Evolutionary conservation across 2,888 invertebrate genomes (phyloP).

Genomic region (Sepioteuthis lessoniana): DNA sequence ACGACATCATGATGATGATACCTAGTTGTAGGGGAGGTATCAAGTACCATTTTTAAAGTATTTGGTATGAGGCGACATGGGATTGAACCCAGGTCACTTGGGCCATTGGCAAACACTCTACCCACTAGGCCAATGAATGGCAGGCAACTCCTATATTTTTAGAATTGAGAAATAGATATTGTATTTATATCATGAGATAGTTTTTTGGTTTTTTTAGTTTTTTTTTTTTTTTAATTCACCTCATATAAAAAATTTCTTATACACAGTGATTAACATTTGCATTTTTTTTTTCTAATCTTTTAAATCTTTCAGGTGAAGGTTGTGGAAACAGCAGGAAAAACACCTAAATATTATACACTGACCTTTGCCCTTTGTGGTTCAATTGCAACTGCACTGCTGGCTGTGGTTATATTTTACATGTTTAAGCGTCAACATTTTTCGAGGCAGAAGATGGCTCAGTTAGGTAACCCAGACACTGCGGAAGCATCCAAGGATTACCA

Average conservation of each 20-base stretch:
- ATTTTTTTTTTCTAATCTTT: neutral
- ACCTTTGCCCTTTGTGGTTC: conserved; percentile 81
- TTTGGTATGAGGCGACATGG: too few relatives aligned
- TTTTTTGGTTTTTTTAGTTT: too few relatives aligned
- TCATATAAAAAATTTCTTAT: neutral
- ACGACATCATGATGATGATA: too few relatives aligned
- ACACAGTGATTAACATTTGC: neutral
- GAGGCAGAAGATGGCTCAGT: conserved; percentile 87
- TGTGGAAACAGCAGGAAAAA: conserved; percentile 25
- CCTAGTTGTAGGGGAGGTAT: too few relatives aligned
- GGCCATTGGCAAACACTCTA: too few relatives aligned
- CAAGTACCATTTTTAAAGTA: too few relatives aligned
- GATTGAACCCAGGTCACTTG: too few relatives aligned
- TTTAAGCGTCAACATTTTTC: conserved; percentile 85
- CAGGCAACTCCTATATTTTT: too few relatives aligned
- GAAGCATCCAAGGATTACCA: conserved; percentile 95
- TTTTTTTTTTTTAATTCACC: too few relatives aligned
- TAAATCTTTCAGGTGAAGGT: conserved; percentile 42
- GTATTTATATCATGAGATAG: too few relatives aligned
- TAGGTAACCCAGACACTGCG: conserved; percentile 80
- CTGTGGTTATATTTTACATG: conserved; percentile 81
- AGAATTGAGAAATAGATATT: too few relatives aligned
- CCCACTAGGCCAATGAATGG: too few relatives aligned
- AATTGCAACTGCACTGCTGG: conserved; percentile 80
- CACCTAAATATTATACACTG: conserved; percentile 75